Base-by-base conservation (phyloP, 2,113 vertebrate genomes). In the Pachycephala philippinensis region DNA sequence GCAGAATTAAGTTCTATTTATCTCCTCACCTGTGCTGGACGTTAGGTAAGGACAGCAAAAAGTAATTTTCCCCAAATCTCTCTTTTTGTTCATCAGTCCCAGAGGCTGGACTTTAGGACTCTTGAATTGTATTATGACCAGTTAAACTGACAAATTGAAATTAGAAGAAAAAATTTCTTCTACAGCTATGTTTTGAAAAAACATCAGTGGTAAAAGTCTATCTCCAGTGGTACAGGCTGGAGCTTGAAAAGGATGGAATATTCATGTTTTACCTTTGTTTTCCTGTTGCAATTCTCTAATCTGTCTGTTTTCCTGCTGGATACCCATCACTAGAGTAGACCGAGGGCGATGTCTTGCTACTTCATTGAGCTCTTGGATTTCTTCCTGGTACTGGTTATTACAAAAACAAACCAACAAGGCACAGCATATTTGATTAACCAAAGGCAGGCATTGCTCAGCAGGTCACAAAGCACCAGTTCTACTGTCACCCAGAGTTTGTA, bases 261-360 rank as follows among this genome's bases (percentile, higher is more conserved):
- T 21, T 54, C 6, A 35, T 6, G 3, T 40, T 81, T 98, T 84
- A 99, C 99, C 99, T 99, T 99, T 99, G 96, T 99, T 99, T 97
- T 99, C 99, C 92, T 99, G 99, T 83, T 99, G 99, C 31, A 99
- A 47, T 78, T 99, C 99, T 91, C 99, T 97, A 80, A 99, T 99
- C 89, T 99, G 99, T 68, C 99, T 98, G 97, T 99, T 99, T 96
- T 99, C 99, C 94, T 99, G 99, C 85, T 99, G 99, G 93, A 99
- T 99, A 61, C 99, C 99, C 97, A 99, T 97, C 26, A 99, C 99
- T 84, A 99, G 98, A 4, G 99, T 99, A 69, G 99, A 99, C 15
- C 99, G 98, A 56, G 99, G 99, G 39, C 99, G 98, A 96, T 99
- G 99, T 95, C 99, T 98, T 60, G 99, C 99, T 57, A 99, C 99